Percentiles rank a stretch among this genome's conserved stretches.
Conservation (phyloP, 2,113 vertebrate genomes). For the Phaethornis superciliosus region DNA sequence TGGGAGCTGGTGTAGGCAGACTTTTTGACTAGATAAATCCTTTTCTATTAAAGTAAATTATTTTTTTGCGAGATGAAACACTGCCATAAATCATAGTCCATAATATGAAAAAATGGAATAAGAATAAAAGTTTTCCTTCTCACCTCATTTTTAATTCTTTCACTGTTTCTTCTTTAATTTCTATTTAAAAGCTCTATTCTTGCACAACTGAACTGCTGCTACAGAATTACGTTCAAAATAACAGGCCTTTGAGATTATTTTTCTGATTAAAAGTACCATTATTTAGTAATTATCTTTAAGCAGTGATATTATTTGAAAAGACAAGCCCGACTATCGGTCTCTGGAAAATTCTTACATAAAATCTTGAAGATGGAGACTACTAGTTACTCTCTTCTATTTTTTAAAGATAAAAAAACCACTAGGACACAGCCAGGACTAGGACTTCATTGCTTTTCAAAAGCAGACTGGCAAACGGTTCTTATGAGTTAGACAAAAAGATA, state of each 20-base stretch:
- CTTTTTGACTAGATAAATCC: conserved; percentile 59
- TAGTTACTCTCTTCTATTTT: background rate
- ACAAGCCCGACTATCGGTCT: background rate
- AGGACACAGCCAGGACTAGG: background rate
- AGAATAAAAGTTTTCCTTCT: conserved; percentile 6
- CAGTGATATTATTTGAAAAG: background rate
- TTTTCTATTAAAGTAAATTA: conserved; percentile 64
- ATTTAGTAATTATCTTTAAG: background rate
- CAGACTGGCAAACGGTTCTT: background rate
- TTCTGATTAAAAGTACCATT: background rate
- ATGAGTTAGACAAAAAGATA: background rate
- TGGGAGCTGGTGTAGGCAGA: conserved; percentile 17
- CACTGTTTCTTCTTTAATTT: background rate
- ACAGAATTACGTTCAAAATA: background rate
- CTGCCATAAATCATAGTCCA: conserved; percentile 42
- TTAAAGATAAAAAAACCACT: background rate
- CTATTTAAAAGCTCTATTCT: background rate
- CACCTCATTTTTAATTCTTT: background rate
- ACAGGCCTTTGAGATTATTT: background rate
- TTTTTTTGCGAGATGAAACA: conserved; percentile 51
- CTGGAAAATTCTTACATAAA: background rate
- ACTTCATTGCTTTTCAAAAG: background rate
- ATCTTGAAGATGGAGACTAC: background rate
- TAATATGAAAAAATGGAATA: background rate
- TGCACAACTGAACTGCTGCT: background rate